A percentile compares a stretch with the other conserved stretches of the same genome.
phyloP scores from a whole-genome alignment of 2,797 vertebrate species.

The Cyclopterus lumpus region DNA sequence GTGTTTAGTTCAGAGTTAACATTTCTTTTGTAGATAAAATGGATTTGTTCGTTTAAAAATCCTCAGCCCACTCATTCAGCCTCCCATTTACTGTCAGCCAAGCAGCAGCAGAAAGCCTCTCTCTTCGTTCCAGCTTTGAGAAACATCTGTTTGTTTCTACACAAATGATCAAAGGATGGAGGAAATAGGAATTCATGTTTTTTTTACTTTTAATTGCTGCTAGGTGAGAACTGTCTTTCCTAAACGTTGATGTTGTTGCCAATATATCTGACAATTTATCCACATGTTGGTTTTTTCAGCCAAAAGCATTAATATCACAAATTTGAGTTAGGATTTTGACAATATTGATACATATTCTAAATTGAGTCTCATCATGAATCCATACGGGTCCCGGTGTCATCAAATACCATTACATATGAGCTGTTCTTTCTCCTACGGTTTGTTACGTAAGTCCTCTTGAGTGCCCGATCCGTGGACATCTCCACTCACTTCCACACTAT shows the following conservation, averaged over 20 bases:
- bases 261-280: neutral
- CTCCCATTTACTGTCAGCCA: neutral
- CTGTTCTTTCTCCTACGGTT: neutral
- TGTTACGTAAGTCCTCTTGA: slow-evolving; percentile 44
- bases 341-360: neutral
- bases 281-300: neutral
- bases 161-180: neutral
- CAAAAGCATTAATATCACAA: neutral
- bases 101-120: neutral
- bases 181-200: neutral
- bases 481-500: neutral
- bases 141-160: neutral
- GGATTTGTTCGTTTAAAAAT: slow-evolving; percentile 3
- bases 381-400: neutral
- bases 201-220: neutral
- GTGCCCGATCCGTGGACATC: neutral
- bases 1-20: neutral
- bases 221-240: neutral
- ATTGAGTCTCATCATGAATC: neutral
- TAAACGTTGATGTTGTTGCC: neutral
- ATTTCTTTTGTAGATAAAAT: neutral
- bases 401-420: neutral
- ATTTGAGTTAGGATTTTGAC: neutral
- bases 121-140: neutral
- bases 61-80: neutral